These are phyloP conservation scores for Linhomoeus sp. DNA, from an alignment of 2,888 invertebrate species.

Conservation along the genomic window DNA sequence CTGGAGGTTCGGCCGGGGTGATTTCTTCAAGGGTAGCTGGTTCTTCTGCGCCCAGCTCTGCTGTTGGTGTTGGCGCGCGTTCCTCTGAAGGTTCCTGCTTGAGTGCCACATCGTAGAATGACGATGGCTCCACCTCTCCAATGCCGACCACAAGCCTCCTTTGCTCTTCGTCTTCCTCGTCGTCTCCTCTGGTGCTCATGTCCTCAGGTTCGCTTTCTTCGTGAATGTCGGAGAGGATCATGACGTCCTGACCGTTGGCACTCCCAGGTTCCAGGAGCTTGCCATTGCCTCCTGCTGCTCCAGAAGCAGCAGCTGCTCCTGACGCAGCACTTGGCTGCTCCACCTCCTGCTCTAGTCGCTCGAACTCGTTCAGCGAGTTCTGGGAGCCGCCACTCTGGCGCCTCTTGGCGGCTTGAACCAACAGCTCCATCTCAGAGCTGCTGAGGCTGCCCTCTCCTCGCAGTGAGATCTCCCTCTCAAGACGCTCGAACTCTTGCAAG, in stretches of 20 bases:
- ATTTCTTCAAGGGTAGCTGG: too few species aligned
- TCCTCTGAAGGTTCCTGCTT: too few species aligned
- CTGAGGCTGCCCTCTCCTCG: slow-evolving; percentile 16
- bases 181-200: slow-evolving; percentile 23
- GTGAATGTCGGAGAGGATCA: slow-evolving; percentile 23
- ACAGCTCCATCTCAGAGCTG: slow-evolving; percentile 16
- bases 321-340: slow-evolving; percentile 6
- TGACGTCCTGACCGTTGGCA: slow-evolving; percentile 11
- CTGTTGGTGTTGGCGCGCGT: too few species aligned
- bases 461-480: slow-evolving; percentile 16
- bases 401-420: slow-evolving; percentile 2
- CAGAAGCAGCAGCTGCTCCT: slow-evolving; percentile 8
- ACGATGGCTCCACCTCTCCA: too few species aligned
- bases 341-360: slow-evolving; percentile 20
- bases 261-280: neutral
- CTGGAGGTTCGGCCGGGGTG: too few species aligned
- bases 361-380: slow-evolving; percentile 21
- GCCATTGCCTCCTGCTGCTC: neutral
- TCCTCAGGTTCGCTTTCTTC: slow-evolving; percentile 25
- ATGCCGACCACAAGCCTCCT: too few species aligned
- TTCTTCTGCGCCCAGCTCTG: too few species aligned
- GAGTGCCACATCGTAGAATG: too few species aligned
- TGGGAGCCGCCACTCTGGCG: slow-evolving; percentile 13
- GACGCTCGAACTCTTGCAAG: slow-evolving; percentile 20
- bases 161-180: slow-evolving; percentile 17